Evolutionary conservation across 1,140 invertebrate genomes (phyloP).

Genomic region (Cepaea nemoralis): DNA sequence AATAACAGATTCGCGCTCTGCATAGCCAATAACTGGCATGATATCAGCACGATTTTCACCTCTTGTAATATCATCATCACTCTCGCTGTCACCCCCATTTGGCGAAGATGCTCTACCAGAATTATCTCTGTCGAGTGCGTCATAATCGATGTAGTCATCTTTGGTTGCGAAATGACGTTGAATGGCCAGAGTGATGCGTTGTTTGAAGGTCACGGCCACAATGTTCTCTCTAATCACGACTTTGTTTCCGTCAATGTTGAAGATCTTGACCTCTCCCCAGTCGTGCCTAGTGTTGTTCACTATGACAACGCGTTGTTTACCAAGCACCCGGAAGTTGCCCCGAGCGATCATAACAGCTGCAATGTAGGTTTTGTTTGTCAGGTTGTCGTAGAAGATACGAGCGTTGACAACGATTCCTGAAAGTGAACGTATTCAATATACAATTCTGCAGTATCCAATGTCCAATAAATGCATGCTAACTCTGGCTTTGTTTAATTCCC

Average conservation of each 20-base stretch:
- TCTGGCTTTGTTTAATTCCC: no score
- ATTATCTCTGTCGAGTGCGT: neutral
- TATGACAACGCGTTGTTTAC: slow-evolving; percentile 31
- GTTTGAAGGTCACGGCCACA: slow-evolving; percentile 30
- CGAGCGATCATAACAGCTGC: slow-evolving; percentile 24
- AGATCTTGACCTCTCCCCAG: slow-evolving; percentile 16
- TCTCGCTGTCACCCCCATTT: neutral
- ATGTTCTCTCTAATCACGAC: slow-evolving; percentile 23
- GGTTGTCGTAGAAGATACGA: slow-evolving; percentile 20
- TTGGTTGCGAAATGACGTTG: neutral
- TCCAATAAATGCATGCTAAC: neutral
- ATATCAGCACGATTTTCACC: neutral
- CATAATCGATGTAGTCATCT: neutral
- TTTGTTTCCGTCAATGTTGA: slow-evolving; percentile 4
- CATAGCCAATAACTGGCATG: slow-evolving; percentile 3
- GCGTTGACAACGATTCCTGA: slow-evolving; percentile 38
- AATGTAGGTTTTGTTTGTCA: slow-evolving; percentile 30
- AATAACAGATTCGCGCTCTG: neutral
- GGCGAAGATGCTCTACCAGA: neutral
- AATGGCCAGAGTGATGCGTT: slow-evolving; percentile 27
- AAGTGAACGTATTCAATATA: neutral
- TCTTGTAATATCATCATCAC: neutral
- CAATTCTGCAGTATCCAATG: neutral
- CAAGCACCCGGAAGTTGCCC: slow-evolving; percentile 25
- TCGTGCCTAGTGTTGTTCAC: slow-evolving; percentile 19